Base-by-base conservation (phyloP, 2,797 vertebrate genomes). In the Lacerta agilis region DNA sequence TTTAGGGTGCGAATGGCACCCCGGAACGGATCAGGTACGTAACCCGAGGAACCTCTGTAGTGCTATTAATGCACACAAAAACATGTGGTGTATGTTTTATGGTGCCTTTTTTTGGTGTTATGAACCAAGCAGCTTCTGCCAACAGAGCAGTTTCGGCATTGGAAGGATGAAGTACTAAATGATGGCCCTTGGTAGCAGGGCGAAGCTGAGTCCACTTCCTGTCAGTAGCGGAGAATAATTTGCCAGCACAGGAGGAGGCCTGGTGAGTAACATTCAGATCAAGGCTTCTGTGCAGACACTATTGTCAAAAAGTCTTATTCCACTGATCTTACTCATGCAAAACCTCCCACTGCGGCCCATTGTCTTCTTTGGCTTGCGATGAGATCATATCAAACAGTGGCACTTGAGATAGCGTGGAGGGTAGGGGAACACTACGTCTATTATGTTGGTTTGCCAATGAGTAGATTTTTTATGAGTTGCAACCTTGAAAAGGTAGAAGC, bases 261-360 rank as follows among this genome's bases (percentile, higher is more conserved):
- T 81, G 64, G 66, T n/a, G 92, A 93, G 23, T 43, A 86, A 86
- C 43, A 36, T 49, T 25, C 93, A 83, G 88, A 77, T 3, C 43
- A 64, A 86, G 82, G 66, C 36, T 23, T 79, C 86, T 78, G 76
- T 88, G 79, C 66, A 83, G 17, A 87, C 2, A 0, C 66, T 85
- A 33, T 77, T 23, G 41, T 49, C 18, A 73, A 29, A 66, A 38
- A 78, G 61, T 45, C 76, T 86, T 10, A 77, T 55, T 85, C 49
- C 61, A 38, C 83, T 88, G 91, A 72, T 20, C 71, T 82, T 13
- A 55, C 86, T 94, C 55, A 83, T 83, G 80, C 83, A 55, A 17
- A 11, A 61, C 33, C 36, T 87, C 87, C 79, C 77, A 77, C 75
- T 91, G 75, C 87, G 77, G 66, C 58, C 38, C 82, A 69, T 71